Evolutionary conservation across 1,140 invertebrate species (phyloP), one percentile per base, ranked within the genome.

Genomic region (Ctenoplectra terminalis): DNA sequence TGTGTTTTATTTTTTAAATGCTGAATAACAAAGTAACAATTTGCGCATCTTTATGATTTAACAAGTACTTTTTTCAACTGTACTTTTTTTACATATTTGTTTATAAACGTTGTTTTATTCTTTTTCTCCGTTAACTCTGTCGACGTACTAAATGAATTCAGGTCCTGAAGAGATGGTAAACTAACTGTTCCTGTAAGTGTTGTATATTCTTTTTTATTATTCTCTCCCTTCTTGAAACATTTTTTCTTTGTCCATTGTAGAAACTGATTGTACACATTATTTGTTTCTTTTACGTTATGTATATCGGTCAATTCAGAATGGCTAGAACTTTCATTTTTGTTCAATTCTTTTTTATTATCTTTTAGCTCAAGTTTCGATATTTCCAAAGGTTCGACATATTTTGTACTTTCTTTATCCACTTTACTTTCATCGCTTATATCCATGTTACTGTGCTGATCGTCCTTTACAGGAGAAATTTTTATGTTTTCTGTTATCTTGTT

Each of bases 81-180:
- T 3, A 61, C 48, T 23, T 71, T 85, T 23, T 77, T 77, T 20
- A 15, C 40, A 0, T 74, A 87, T 20, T 79, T 87, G 15, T 60
- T 50, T 56, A 86, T 60, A 54, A 83, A 64, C 37, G 61, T 79
- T 26, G 15, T 71, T 54, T 83, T 83, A 23, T 54, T 58, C 1
- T 67, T 71, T 9, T 79, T 46, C 3, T 67, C 34, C 2, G 50
- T 46, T 4, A 26, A 37, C 13, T 43, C 52, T 20, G 26, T 66
- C 5, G 79, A 73, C 23, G 60, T 52, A 26, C 15, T 58, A 20
- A 87, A 71, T 13, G 43, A 29, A n/a, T 78, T 46, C 11, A 87
- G 48, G 8, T 63, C 31, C 48, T 74, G 9, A 0, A 87, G 31
- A 9, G 79, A 87, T 29, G 85, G 84, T 20, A 87, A 78, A 56